phyloP scores from a whole-genome alignment of 2,888 invertebrate genomes.

The Hypercompe scribonia region DNA sequence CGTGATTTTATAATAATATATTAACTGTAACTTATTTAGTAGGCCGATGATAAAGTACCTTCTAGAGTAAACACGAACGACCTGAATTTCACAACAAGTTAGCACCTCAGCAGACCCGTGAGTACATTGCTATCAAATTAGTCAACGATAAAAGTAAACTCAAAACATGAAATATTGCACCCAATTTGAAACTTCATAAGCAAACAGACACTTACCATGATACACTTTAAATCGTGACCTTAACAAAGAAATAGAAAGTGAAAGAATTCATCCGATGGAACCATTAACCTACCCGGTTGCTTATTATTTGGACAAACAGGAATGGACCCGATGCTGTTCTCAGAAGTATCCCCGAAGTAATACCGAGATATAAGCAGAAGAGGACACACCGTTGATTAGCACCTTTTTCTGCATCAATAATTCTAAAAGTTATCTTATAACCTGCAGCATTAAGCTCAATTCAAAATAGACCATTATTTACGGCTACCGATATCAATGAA shows the following conservation, averaged over 20 bases:
- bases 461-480: conserved; percentile 45
- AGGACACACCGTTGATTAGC: conserved; percentile 79
- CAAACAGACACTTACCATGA: conserved; percentile 44
- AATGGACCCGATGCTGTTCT: conserved; percentile 71
- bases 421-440: conserved; percentile 55
- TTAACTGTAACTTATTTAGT: conserved; percentile 79
- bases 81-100: conserved; percentile 73
- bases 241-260: conserved; percentile 78
- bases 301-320: conserved; percentile 78
- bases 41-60: conserved; percentile 67
- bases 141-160: conserved; percentile 12
- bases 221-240: conserved; percentile 63
- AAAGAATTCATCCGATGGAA: conserved; percentile 69
- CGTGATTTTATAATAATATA: conserved; percentile 84
- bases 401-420: conserved; percentile 61
- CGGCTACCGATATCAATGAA: conserved; percentile 67
- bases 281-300: conserved; percentile 72
- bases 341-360: conserved; percentile 73
- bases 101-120: conserved; percentile 56
- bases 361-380: conserved; percentile 66
- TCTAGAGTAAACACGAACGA: conserved; percentile 71
- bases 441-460: conserved; percentile 48
- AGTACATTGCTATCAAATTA: conserved; percentile 28
- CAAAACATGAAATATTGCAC: conserved; percentile 33
- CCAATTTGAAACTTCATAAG: conserved; percentile 41